Conservation (phyloP, 2,888 invertebrate genomes). For the Drosophila mimetica region DNA sequence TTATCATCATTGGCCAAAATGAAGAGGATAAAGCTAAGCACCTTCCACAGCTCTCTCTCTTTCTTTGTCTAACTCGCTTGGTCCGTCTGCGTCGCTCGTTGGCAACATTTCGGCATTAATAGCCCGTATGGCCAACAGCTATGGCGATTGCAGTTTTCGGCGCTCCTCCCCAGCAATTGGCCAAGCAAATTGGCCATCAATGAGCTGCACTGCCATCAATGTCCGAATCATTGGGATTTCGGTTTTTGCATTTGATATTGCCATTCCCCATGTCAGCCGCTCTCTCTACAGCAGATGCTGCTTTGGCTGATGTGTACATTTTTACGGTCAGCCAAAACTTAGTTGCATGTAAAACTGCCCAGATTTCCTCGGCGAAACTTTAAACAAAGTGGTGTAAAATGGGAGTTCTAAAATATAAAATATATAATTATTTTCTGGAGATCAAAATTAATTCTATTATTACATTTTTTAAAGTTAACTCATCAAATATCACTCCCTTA, state of each 20-base stretch:
- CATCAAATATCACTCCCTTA: no score
- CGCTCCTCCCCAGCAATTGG: constrained; percentile 66
- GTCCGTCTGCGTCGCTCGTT: constrained; percentile 2
- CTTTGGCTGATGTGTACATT: constrained; percentile 23
- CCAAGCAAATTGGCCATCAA: constrained; percentile 69
- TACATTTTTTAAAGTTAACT: no score
- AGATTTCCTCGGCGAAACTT: background rate
- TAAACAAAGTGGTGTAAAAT: background rate
- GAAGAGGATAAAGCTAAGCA: constrained; percentile 35
- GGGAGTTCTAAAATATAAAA: background rate
- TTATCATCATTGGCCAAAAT: constrained; percentile 38
- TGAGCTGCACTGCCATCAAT: constrained; percentile 53
- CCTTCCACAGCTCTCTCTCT: background rate
- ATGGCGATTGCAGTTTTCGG: constrained; percentile 43
- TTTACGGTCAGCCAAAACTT: constrained; percentile 41
- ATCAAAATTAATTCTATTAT: no score
- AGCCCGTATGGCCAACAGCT: constrained; percentile 35
- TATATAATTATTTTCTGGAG: no score
- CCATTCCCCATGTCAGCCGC: background rate
- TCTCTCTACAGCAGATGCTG: constrained; percentile 11
- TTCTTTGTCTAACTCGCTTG: background rate
- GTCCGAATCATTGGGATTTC: constrained; percentile 23
- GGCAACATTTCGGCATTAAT: constrained; percentile 59
- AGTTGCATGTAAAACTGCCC: constrained; percentile 10
- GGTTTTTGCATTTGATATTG: constrained; percentile 38